Percentiles rank a stretch among this genome's conserved stretches.
Conservation (phyloP, 2,113 vertebrate species). For the Puntigrus tetrazona region DNA sequence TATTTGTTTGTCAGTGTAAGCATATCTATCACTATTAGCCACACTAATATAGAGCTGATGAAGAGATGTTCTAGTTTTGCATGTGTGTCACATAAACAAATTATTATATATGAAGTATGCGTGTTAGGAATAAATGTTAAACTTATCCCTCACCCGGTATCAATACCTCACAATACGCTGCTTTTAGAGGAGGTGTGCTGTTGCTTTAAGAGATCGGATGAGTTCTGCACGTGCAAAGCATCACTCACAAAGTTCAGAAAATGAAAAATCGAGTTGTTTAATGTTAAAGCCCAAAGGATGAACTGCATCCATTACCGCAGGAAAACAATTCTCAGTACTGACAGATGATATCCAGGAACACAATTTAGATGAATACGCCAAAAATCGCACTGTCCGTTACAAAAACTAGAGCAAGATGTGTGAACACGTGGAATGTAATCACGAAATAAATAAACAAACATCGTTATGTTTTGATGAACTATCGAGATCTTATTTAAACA, state of each 20-base stretch:
- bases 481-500: neutral
- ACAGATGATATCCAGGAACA: neutral
- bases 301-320: neutral
- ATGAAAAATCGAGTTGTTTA: neutral
- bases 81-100: neutral
- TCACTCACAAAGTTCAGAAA: neutral
- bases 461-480: neutral
- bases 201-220: neutral
- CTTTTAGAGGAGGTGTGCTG: neutral
- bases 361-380: neutral
- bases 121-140: neutral
- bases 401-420: conserved; percentile 10
- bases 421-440: neutral
- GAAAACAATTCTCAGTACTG: neutral
- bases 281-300: neutral
- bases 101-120: neutral
- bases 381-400: neutral
- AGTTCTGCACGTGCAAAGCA: neutral
- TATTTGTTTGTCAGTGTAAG: neutral
- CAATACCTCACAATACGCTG: neutral
- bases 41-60: neutral
- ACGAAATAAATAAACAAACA: neutral
- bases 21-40: neutral
- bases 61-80: neutral
- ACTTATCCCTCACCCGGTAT: neutral